Base-by-base conservation (phyloP, 2,888 invertebrate genomes). In the Chymomyza caudatula region DNA sequence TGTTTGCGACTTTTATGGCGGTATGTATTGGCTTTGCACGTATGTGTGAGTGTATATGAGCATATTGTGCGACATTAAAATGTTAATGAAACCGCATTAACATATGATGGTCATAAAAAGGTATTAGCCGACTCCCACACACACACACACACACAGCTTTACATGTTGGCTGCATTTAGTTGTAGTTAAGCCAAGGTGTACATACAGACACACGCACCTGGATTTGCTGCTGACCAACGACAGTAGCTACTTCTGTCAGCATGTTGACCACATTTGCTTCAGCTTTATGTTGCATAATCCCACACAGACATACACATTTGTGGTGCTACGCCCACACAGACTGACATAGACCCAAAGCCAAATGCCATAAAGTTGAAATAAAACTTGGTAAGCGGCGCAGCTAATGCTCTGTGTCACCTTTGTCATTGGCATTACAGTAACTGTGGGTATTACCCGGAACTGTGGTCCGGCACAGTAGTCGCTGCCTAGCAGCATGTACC, bases 71-170 rank as follows among this genome's bases (percentile, higher is more conserved):
- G 68, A 69, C 87, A 79, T 82, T 82, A 82, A 85, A 87, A 82
- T 87, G 87, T 87, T 85, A 82, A 82, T 82, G 84, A 87, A 80
- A 86, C 75, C 75, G 70, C 81, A 82, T 82, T 87, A 82, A 82
- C 87, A 82, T 82, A 87, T 87, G 82, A 84, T 74, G 71, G 63
- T 73, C 87, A 84, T 82, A 80, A 87, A 84, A 75, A 85, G 85
- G 86, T 77, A 87, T 82, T 86, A 87, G 76, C 20, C 55, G 69
- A 67, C 68, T 69, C 67, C 63, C 71, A 62, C 67, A 60, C 60
- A 42, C 52, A 53, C 51, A 58, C 61, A 61, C 15, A 56, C 63
- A 67, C 58, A 49, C 49, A 60, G 44, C 25, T 19, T 57, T 43
- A 29, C 44, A 44, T n/a, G 44, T 4, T 4, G 44, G 51, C 19